A percentile compares a stretch with the other conserved stretches of the same genome.
Conservation (phyloP, 2,113 vertebrate genomes). For the Carettochelys insculpta region DNA sequence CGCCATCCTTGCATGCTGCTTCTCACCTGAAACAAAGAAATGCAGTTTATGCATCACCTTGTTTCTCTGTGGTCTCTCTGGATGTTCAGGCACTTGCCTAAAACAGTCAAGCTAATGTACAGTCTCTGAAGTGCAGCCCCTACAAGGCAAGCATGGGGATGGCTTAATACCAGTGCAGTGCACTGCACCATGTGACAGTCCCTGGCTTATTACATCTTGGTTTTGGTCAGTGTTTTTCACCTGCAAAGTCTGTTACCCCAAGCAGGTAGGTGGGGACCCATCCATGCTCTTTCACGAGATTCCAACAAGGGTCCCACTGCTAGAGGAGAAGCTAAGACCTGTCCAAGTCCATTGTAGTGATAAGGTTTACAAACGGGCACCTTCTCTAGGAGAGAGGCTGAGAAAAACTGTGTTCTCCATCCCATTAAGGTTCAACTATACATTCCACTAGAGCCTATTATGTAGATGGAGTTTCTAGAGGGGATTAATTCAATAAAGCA, state of each 20-base stretch:
- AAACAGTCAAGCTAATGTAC: neutral
- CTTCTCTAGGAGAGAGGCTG: neutral
- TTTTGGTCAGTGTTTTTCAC: neutral
- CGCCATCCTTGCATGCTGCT: no score
- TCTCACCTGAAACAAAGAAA: neutral
- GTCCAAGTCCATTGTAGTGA: accelerated
- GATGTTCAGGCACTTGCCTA: neutral
- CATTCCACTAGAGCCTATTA: neutral
- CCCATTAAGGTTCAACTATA: neutral
- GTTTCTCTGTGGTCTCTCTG: neutral
- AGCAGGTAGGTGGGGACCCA: neutral
- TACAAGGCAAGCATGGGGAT: neutral
- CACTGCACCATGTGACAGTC: neutral
- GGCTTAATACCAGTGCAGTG: neutral
- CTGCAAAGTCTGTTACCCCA: accelerated
- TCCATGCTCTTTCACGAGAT: neutral
- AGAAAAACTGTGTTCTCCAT: neutral
- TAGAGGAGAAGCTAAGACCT: neutral
- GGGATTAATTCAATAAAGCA: slow-evolving; percentile 27
- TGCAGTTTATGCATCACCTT: neutral
- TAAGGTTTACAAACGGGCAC: neutral
- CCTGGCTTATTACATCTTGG: neutral
- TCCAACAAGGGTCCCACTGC: neutral
- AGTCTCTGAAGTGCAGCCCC: neutral
- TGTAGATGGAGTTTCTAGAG: slow-evolving; percentile 51